Percentiles rank a stretch among this genome's conserved stretches.
These are phyloP conservation scores for Spinus olivaceus DNA, from an alignment of 2,797 vertebrate genomes.

Conservation along the genomic window DNA sequence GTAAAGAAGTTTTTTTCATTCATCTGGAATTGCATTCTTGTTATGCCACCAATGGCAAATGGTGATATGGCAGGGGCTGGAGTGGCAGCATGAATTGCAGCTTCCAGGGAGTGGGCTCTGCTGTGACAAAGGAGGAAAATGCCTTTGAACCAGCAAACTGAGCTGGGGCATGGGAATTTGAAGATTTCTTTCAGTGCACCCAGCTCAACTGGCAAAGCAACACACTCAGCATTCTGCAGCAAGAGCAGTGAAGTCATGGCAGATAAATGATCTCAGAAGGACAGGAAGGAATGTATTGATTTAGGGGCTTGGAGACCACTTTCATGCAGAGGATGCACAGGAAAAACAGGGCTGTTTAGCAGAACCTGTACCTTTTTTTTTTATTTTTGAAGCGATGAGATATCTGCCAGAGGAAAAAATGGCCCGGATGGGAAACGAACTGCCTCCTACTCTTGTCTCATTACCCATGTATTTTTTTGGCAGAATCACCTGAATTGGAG, in stretches of 20 bases:
- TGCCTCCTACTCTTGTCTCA: neutral
- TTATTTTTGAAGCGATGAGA: neutral
- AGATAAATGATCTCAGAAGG: neutral
- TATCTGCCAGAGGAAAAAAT: neutral
- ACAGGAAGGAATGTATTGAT: constrained; percentile 35
- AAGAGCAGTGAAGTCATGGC: neutral
- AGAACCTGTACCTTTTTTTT: neutral
- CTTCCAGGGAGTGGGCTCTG: neutral
- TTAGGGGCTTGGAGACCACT: neutral
- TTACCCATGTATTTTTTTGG: neutral
- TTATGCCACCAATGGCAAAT: rapidly evolving
- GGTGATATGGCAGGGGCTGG: neutral
- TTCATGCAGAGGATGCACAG: neutral
- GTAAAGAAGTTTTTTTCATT: neutral
- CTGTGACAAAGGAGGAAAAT: neutral
- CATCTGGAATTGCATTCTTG: neutral
- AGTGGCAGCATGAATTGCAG: neutral
- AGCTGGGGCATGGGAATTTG: neutral
- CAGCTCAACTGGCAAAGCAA: neutral
- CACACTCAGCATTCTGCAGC: neutral
- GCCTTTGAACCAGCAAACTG: neutral
- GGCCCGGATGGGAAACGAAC: rapidly evolving
- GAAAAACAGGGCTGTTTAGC: neutral
- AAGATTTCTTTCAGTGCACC: neutral
- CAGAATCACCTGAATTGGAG: neutral